A percentile compares a stretch with the other conserved stretches of the same genome.
These are phyloP conservation scores for Odobenus rosmarus DNA, from an alignment of 2,113 vertebrate species.

Conservation along the genomic window DNA sequence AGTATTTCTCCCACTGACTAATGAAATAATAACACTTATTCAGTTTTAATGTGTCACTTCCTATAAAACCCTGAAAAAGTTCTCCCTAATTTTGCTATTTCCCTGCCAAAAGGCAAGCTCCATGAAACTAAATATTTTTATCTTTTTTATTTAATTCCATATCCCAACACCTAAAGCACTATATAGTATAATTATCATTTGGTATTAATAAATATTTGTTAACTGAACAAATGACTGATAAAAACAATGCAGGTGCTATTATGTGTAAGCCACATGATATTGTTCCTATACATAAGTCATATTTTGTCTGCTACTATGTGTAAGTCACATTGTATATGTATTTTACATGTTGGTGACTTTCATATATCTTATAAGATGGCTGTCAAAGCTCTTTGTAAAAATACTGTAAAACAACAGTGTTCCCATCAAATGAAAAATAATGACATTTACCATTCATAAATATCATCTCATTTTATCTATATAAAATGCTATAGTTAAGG, in stretches of 20 bases:
- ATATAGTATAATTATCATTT: background rate
- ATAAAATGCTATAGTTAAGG: background rate
- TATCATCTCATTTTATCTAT: background rate
- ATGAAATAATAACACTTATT: conserved; percentile 26
- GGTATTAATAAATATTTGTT: background rate
- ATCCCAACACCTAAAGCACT: background rate
- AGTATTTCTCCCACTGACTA: background rate
- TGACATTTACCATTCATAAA: background rate
- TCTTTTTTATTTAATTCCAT: background rate
- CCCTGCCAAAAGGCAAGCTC: background rate
- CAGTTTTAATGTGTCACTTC: background rate
- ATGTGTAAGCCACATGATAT: background rate
- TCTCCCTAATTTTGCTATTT: background rate
- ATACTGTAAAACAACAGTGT: background rate
- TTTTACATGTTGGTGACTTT: conserved; percentile 12
- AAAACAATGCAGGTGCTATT: background rate
- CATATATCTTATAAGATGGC: background rate
- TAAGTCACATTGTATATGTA: background rate
- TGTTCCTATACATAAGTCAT: background rate
- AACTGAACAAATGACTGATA: background rate
- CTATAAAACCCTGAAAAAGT: background rate
- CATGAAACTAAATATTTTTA: background rate
- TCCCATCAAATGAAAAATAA: background rate
- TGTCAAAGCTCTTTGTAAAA: background rate
- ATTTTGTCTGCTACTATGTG: background rate